Evolutionary conservation across 2,888 invertebrate species (phyloP), one percentile per base, ranked within the genome.

Genomic region (Serrognathus titanus): DNA sequence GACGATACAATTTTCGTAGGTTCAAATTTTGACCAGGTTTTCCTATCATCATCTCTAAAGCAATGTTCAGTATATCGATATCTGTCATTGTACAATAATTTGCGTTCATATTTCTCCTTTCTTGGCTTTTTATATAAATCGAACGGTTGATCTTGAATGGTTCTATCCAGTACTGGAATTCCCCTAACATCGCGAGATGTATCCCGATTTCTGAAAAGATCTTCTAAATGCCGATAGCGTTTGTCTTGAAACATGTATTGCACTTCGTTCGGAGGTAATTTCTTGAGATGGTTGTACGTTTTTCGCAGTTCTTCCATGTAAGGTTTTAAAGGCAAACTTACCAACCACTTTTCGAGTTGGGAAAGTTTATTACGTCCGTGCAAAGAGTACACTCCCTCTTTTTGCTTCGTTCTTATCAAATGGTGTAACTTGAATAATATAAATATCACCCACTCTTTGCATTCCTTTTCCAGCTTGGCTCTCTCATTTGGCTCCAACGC

Each of bases 401-500:
- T 51, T 1, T 53, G 38, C 4, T 63, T 50, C 0, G 78, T 78
- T 35, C 77, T 63, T 9, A 77, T 43, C 31, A 76, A 62, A 65
- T 78, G 78, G 62, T 78, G 78, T 16, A 75, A 63, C 55, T 77
- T 75, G 55, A 75, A 77, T 5, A 78, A 57, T 20, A 71, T 66
- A 53, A 66, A 64, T 35, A 74, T 48, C 16, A 77, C 71, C 66
- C 68, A 70, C 48, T 69, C 58, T 49, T 69, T 65, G 20, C 66
- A 63, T 49, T 71, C 67, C 8, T 66, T 63, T 41, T 68, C 66
- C 24, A 66, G 47, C 48, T 55, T 36, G 47, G 51, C 46, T 55
- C 61, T 51, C 35, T 63, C 61, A 35, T 50, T 45, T 5, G 41
- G 50, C 7, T 20, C 47, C n/a, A 41, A 55, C 12, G 45, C 51